Base-by-base conservation (phyloP, 2,888 invertebrate genomes). In the Harpalus rubripes region DNA sequence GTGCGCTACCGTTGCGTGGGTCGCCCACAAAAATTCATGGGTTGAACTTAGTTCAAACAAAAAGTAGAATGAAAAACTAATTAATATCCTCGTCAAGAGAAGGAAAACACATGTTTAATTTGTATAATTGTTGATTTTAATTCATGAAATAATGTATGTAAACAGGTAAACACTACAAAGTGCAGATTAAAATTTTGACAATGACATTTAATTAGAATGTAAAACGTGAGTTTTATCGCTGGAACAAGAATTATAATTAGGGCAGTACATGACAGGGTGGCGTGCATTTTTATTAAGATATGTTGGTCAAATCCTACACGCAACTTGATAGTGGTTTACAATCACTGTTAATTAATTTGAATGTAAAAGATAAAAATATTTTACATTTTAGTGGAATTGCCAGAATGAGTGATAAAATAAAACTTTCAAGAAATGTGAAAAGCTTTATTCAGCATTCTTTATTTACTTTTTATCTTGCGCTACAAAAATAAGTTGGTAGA, bases 101-200 rank as follows among this genome's bases (percentile, higher is more conserved):
- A 52, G 44, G 44, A 52, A 52, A 8, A 32, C 32, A 32, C 44
- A 12, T 15, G 15, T 59, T 15, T 15, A 59, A 59, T 59, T 63
- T 26, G 26, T 52, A 15, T 68, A 8, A 26, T 32, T 32, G 32
- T n/a, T n/a, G 10, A 12, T 52, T 10, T 8, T 44, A 44, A 44
- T 44, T 7, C 44, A 52, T 52, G 44, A 52, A 52, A 52, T 52
- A 52, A 52, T 52, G 10, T 10, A 52, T 52, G 44, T 52, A 52
- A 52, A 52, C 44, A 52, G 8, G 44, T 59, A 59, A 59, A 59
- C 59, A 59, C 18, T 59, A 56, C 56, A 56, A n/a, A 16, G 59
- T 12, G 15, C 68, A 68, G 68, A 68, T 68, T 68, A 68, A 68
- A 68, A 68, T 68, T 68, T 68, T 68, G 68, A 68, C 68, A 68